phyloP scores from a whole-genome alignment of 2,888 invertebrate species.

The Epistrophe eligans region DNA sequence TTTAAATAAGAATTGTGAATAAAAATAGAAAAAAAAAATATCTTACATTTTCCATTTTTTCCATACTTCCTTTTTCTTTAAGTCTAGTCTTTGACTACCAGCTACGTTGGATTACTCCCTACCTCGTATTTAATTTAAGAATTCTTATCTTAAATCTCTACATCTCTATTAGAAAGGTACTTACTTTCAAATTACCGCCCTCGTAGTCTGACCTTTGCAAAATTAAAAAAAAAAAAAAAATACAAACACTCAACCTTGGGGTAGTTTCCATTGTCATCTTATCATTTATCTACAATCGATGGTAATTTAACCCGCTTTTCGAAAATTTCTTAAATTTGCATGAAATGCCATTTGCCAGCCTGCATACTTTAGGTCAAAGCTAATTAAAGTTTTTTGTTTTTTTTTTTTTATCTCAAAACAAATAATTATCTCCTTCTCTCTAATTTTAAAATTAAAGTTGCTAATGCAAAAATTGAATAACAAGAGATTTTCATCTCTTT shows the following conservation, averaged over 20 bases:
- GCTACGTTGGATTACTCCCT: neutral
- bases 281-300: conserved; percentile 2
- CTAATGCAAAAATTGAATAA: conserved; percentile 68
- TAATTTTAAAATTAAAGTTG: conserved; percentile 67
- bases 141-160: neutral
- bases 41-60: too few species aligned
- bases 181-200: neutral
- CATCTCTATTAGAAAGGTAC: neutral
- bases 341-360: neutral
- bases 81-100: neutral
- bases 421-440: conserved; percentile 33
- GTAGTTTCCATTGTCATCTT: conserved; percentile 6
- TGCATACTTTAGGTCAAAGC: conserved; percentile 11
- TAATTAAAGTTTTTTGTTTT: conserved; percentile 32
- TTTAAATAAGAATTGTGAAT: neutral
- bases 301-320: neutral
- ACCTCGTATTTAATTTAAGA: neutral
- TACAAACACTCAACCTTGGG: conserved; percentile 8
- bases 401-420: conserved; percentile 33
- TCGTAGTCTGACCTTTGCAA: neutral
- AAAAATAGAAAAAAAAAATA: too few species aligned
- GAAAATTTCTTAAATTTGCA: neutral
- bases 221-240: neutral
- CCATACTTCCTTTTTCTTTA: too few species aligned
- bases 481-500: conserved; percentile 53